Percentiles rank a stretch among this genome's conserved stretches.
These are phyloP conservation scores for Prietella phreatophila DNA, from an alignment of 2,113 vertebrate genomes.

Conservation along the genomic window DNA sequence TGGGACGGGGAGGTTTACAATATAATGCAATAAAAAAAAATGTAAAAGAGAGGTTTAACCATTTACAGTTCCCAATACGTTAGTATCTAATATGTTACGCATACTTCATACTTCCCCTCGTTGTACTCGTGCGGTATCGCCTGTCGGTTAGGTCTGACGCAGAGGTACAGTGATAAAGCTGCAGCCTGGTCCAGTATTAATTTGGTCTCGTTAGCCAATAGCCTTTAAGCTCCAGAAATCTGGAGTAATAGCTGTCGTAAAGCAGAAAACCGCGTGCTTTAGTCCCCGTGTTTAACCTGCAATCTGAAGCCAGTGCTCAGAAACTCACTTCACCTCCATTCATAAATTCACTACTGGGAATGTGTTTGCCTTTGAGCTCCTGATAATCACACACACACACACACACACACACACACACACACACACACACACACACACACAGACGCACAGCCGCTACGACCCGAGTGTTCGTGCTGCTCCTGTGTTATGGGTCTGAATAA, in stretches of 20 bases:
- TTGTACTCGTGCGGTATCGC: too few species aligned
- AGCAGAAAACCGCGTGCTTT: neutral
- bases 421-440: conserved; percentile 8
- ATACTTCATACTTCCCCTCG: too few species aligned
- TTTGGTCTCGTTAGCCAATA: too few species aligned
- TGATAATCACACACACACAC: conserved; percentile 7
- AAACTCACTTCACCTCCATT: conserved; percentile 1
- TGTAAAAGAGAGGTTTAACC: too few species aligned
- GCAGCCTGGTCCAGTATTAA: too few species aligned
- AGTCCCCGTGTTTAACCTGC: neutral
- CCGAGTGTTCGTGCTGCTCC: neutral
- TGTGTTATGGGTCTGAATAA: conserved; percentile 33
- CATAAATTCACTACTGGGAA: conserved; percentile 11
- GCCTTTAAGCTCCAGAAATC: neutral
- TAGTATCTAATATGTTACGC: too few species aligned
- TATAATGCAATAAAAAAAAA: too few species aligned
- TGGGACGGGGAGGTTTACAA: too few species aligned
- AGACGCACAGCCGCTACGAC: neutral
- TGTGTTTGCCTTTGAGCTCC: neutral
- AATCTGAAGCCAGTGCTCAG: neutral
- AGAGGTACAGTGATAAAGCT: too few species aligned
- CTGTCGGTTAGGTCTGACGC: too few species aligned
- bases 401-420: conserved; percentile 9
- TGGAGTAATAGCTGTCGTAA: neutral
- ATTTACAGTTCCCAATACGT: too few species aligned